A percentile compares a stretch with the other conserved stretches of the same genome.
These are phyloP conservation scores for Drosophila incognita DNA, from an alignment of 2,888 invertebrate species.

Conservation along the genomic window DNA sequence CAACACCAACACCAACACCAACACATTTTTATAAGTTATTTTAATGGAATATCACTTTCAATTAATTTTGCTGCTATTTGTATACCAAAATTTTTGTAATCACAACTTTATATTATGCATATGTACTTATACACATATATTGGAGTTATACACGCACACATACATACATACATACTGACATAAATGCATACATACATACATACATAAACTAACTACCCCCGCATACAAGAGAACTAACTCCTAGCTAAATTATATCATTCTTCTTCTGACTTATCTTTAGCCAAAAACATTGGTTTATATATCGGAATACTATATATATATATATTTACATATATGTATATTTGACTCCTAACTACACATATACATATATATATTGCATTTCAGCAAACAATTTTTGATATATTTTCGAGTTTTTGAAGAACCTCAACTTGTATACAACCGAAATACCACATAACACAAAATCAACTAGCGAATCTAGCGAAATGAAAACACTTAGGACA, in stretches of 20 bases:
- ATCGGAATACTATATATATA: slow-evolving; percentile 35
- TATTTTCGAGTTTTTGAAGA: slow-evolving; percentile 73
- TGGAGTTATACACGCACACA: slow-evolving; percentile 38
- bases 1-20: background rate
- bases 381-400: slow-evolving; percentile 68
- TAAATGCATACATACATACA: slow-evolving; percentile 29
- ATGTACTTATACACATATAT: slow-evolving; percentile 27
- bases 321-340: slow-evolving; percentile 45
- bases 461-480: slow-evolving; percentile 70
- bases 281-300: slow-evolving; percentile 46
- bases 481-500: slow-evolving; percentile 72
- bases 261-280: slow-evolving; percentile 48
- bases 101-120: slow-evolving; percentile 14
- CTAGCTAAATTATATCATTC: slow-evolving; percentile 44
- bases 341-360: slow-evolving; percentile 52
- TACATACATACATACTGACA: slow-evolving; percentile 27
- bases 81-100: slow-evolving; percentile 36
- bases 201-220: slow-evolving; percentile 16
- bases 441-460: slow-evolving; percentile 43
- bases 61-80: slow-evolving; percentile 44
- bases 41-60: slow-evolving; percentile 40
- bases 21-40: background rate
- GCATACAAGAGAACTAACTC: slow-evolving; percentile 2
- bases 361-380: slow-evolving; percentile 57
- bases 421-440: slow-evolving; percentile 71